Conservation (phyloP, 2,113 vertebrate genomes). For the Phoxinus phoxinus region DNA sequence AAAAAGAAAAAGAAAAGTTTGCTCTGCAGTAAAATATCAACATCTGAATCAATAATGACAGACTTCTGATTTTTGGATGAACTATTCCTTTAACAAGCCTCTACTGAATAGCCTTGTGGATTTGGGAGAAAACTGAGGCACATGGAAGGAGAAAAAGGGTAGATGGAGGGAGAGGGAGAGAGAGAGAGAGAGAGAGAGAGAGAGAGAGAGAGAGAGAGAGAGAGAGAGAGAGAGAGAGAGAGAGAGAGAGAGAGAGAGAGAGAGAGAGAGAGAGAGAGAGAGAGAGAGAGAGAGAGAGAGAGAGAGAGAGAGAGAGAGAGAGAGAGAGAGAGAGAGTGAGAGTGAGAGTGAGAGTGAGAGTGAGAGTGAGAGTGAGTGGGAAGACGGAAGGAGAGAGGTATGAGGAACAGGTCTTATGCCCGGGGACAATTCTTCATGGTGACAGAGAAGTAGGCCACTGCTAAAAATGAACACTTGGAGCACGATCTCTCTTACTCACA, state of each 20-base stretch:
- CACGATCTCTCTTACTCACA: constrained; percentile 17
- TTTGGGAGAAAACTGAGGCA: not conserved
- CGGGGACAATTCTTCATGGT: constrained; percentile 45
- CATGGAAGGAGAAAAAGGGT: not conserved
- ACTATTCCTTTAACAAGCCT: not conserved
- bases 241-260: not conserved
- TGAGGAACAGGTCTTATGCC: constrained; percentile 45
- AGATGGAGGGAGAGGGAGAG: not conserved
- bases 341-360: too few relatives aligned
- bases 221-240: not conserved
- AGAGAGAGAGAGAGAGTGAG: not conserved
- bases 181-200: not conserved
- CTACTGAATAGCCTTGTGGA: constrained; percentile 4
- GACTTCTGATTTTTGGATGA: constrained; percentile 3
- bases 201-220: not conserved
- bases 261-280: not conserved
- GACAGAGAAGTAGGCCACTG: constrained; percentile 38
- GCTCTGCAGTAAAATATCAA: not conserved
- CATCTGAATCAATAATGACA: not conserved
- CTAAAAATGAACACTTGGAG: constrained; percentile 45
- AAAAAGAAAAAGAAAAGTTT: not conserved
- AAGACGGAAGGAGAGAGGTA: constrained; percentile 35
- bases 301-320: not conserved
- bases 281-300: not conserved
- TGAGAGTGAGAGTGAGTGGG: not conserved